These are phyloP conservation scores for Anolis apletophallus DNA, from an alignment of 2,797 vertebrate species.

Conservation along the genomic window DNA sequence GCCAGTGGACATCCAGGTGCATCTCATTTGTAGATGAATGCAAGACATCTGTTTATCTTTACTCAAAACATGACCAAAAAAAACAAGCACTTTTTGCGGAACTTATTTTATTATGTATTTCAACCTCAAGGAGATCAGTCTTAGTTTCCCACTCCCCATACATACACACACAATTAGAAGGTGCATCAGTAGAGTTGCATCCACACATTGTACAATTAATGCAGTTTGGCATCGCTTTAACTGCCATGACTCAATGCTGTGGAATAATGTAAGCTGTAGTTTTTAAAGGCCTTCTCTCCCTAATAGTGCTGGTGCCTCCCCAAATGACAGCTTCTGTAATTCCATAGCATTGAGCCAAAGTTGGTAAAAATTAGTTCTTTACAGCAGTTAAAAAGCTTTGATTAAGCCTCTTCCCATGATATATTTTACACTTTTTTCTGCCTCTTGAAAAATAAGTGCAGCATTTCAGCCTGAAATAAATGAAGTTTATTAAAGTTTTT, in stretches of 20 bases:
- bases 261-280: no score
- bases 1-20: not conserved
- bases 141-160: not conserved
- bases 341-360: no score
- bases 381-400: not conserved
- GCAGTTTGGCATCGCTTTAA: no score
- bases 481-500: not conserved
- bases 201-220: no score
- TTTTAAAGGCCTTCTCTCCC: no score
- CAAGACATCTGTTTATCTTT: not conserved
- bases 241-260: no score
- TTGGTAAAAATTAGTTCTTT: not conserved
- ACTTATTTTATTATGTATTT: not conserved
- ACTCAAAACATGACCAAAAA: not conserved
- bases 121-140: not conserved
- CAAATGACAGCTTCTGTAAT: no score
- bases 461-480: not conserved
- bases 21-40: not conserved
- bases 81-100: not conserved
- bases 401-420: not conserved
- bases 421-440: not conserved
- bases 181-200: no score
- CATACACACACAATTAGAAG: not conserved
- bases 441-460: not conserved
- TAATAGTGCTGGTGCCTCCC: no score